Evolutionary conservation across 2,888 invertebrate species (phyloP).

Genomic region (Sarcophaga rosellei): DNA sequence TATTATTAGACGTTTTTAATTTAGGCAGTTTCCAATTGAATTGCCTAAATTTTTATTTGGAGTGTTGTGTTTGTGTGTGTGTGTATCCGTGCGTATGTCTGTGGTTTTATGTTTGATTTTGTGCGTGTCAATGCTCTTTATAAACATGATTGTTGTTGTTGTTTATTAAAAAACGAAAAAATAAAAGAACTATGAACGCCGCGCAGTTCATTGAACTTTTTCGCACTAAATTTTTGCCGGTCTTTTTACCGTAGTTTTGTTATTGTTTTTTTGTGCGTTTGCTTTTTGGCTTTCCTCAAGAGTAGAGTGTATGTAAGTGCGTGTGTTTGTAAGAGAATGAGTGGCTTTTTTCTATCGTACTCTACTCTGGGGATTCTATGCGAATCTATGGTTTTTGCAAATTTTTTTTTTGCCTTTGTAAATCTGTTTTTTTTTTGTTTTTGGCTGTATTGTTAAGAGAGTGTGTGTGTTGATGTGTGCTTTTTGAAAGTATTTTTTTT

Average conservation of each 20-base stretch:
- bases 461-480: background rate
- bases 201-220: slow-evolving; percentile 60
- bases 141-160: background rate
- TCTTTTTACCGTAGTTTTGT: slow-evolving; percentile 20
- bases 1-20: background rate
- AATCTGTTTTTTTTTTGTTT: slow-evolving; percentile 20
- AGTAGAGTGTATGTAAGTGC: background rate
- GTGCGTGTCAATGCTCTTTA: slow-evolving; percentile 60
- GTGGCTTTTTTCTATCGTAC: slow-evolving; percentile 6
- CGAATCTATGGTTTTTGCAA: slow-evolving; percentile 40
- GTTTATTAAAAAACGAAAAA: background rate
- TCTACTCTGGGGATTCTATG: slow-evolving; percentile 37
- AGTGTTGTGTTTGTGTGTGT: slow-evolving; percentile 3
- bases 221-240: slow-evolving; percentile 51
- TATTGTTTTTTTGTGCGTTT: slow-evolving; percentile 26
- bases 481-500: slow-evolving; percentile 41
- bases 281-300: background rate
- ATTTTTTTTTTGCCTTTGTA: background rate
- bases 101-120: background rate
- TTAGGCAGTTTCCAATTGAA: background rate
- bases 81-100: no score
- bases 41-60: background rate
- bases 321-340: background rate
- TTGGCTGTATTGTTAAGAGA: slow-evolving; percentile 12
- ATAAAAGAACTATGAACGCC: background rate